phyloP scores from a whole-genome alignment of 1,140 invertebrate species.

The Neodiprion fabricii region DNA sequence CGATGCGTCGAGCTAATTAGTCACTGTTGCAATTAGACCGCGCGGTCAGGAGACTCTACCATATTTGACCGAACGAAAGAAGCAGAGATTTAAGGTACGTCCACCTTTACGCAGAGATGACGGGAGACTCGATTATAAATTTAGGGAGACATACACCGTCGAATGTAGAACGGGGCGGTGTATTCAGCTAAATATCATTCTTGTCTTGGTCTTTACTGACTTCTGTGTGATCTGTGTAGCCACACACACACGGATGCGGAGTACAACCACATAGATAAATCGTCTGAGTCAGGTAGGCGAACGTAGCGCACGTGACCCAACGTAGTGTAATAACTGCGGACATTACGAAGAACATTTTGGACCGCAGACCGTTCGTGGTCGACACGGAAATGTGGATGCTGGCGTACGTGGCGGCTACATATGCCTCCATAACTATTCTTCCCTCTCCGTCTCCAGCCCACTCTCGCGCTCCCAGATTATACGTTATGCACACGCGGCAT shows the following conservation, averaged over 20 bases:
- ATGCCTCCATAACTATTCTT: slow-evolving; percentile 1
- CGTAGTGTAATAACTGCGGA: slow-evolving; percentile 7
- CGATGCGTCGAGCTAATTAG: neutral
- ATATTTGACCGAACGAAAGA: too few species aligned
- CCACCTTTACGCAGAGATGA: too few species aligned
- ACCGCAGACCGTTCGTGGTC: slow-evolving; percentile 6
- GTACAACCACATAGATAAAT: neutral
- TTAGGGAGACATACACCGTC: too few species aligned
- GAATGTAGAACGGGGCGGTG: too few species aligned
- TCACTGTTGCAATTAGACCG: neutral
- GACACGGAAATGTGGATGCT: slow-evolving; percentile 6
- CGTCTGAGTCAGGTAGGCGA: neutral
- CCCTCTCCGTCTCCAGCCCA: neutral
- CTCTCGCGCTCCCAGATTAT: neutral
- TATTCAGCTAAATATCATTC: too few species aligned
- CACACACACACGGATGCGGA: too few species aligned
- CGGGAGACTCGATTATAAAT: too few species aligned
- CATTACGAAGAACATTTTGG: slow-evolving; percentile 5
- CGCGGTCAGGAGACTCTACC: too few species aligned
- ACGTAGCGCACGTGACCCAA: slow-evolving; percentile 6
- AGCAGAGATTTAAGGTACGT: too few species aligned
- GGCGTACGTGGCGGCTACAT: slow-evolving; percentile 6
- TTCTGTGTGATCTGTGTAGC: too few species aligned
- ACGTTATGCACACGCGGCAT: slow-evolving; percentile 2
- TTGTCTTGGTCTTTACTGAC: too few species aligned